Percentiles rank a stretch among this genome's conserved stretches.
Evolutionary conservation across 2,797 vertebrate genomes (phyloP).

Genomic region (Garrulus glandarius): DNA sequence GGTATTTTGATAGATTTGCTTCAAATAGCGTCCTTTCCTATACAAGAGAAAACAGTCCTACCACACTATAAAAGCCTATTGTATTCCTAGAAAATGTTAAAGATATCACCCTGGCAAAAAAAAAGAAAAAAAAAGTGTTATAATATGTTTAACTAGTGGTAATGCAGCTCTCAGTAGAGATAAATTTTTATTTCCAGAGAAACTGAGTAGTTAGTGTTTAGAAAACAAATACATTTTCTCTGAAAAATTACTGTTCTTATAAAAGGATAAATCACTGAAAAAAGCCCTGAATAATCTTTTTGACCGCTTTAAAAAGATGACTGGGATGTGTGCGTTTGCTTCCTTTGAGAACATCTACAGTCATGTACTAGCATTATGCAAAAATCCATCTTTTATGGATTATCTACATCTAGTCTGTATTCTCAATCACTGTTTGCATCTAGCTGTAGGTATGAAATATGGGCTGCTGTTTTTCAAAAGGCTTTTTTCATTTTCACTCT

Average conservation of each 20-base stretch:
- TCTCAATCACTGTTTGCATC: neutral
- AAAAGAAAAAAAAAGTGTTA: neutral
- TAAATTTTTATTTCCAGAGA: neutral
- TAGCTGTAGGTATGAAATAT: neutral
- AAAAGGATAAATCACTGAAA: neutral
- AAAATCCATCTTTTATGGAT: neutral
- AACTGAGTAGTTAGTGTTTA: neutral
- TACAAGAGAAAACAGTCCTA: neutral
- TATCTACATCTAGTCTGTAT: neutral
- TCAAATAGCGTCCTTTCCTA: neutral
- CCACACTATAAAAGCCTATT: neutral
- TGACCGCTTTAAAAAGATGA: neutral
- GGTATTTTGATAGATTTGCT: neutral
- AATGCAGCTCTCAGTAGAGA: neutral
- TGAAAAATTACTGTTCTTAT: neutral
- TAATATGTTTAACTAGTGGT: neutral
- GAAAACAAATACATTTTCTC: neutral
- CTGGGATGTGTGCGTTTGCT: neutral
- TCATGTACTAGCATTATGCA: neutral
- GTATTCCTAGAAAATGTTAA: neutral
- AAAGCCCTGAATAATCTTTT: neutral
- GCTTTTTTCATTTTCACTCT: neutral
- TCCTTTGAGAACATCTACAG: neutral
- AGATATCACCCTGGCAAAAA: neutral
- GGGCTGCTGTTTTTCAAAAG: neutral